phyloP scores from a whole-genome alignment of 1,140 invertebrate species.

The Atopsyche davidsoni region DNA sequence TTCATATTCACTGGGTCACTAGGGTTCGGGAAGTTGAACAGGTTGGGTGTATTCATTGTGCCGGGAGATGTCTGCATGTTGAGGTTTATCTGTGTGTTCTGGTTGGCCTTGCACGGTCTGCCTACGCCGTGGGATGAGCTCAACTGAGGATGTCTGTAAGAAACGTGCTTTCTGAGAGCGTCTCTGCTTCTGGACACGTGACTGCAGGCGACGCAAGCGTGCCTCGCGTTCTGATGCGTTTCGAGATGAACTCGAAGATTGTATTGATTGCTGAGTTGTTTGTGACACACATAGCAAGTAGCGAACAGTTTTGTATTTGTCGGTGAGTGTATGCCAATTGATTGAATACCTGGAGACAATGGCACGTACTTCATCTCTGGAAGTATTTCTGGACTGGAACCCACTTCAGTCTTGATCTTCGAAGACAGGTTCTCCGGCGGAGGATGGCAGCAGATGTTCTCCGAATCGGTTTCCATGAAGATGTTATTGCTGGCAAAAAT shows the following conservation, averaged over 20 bases:
- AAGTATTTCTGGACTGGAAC: constrained; percentile 25
- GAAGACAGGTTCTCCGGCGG: constrained; percentile 29
- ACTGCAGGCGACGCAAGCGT: constrained; percentile 74
- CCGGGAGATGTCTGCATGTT: constrained; percentile 9
- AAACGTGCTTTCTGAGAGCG: constrained; percentile 80
- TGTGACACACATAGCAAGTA: constrained; percentile 80
- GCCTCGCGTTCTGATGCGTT: constrained; percentile 73
- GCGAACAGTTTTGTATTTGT: constrained; percentile 45
- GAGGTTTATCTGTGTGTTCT: constrained; percentile 13
- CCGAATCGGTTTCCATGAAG: constrained; percentile 28
- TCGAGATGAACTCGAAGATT: constrained; percentile 85
- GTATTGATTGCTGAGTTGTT: constrained; percentile 84
- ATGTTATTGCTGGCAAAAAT: constrained; percentile 27
- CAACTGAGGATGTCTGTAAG: constrained; percentile 65
- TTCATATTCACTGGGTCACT: constrained; percentile 17
- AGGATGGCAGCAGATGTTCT: constrained; percentile 17
- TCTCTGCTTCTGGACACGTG: constrained; percentile 81
- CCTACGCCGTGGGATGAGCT: constrained; percentile 27
- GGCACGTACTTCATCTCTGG: constrained; percentile 23
- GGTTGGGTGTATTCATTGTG: constrained; percentile 9
- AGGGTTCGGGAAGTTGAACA: constrained; percentile 20
- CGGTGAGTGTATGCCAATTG: constrained; percentile 15
- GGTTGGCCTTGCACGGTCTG: constrained; percentile 27
- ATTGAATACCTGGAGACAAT: constrained; percentile 22
- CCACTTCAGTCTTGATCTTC: constrained; percentile 22